phyloP scores from a whole-genome alignment of 2,113 vertebrate genomes.

The Eclectus roratus region DNA sequence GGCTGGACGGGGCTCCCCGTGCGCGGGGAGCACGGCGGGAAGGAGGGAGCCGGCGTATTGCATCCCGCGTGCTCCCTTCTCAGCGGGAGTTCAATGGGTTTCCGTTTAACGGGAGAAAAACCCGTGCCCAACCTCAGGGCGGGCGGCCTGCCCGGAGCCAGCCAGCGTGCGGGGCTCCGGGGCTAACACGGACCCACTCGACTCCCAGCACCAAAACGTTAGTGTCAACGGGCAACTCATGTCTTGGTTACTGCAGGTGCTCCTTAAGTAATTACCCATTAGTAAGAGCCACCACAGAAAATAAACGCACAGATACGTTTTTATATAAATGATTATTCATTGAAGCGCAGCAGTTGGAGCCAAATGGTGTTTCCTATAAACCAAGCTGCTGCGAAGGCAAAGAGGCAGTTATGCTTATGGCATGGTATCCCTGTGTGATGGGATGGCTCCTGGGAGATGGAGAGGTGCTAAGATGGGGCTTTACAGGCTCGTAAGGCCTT shows the following conservation, averaged over 20 bases:
- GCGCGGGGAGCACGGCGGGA: neutral
- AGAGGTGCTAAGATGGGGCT: neutral
- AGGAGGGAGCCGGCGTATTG: neutral
- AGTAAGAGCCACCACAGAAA: neutral
- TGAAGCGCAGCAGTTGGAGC: neutral
- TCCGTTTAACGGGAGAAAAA: neutral
- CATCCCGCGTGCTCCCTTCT: neutral
- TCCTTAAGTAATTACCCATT: neutral
- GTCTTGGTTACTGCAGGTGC: neutral
- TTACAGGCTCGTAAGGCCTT: neutral
- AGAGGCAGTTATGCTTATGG: neutral
- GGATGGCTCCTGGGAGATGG: neutral
- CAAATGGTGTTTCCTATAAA: neutral
- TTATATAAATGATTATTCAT: neutral
- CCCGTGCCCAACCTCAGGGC: neutral
- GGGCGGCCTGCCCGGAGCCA: neutral
- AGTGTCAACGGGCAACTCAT: neutral
- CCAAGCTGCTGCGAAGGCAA: neutral
- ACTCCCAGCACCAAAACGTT: neutral
- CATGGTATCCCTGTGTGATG: rapidly evolving
- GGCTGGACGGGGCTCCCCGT: neutral
- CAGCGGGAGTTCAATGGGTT: neutral
- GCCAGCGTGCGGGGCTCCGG: too few species aligned
- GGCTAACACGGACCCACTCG: too few species aligned
- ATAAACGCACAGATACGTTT: neutral